Conservation (phyloP, 1,140 invertebrate genomes). For the Brachionus plicatilis region DNA sequence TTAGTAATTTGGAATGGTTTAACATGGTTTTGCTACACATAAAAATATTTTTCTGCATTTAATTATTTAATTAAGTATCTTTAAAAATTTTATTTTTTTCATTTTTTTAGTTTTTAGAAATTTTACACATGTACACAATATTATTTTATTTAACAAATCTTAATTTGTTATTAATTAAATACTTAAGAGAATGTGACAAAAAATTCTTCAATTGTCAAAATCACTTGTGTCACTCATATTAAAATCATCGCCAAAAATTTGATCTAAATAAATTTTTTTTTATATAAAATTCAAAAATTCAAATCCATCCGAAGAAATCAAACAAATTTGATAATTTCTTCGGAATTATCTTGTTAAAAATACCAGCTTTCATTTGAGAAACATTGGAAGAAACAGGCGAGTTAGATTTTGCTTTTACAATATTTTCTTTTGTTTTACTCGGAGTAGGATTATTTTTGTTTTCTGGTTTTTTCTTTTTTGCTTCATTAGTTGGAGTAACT, state of each 20-base stretch:
- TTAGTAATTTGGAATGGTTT: no score
- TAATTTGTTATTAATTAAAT: background rate
- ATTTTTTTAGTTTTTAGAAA: no score
- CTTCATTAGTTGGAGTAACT: constrained; percentile 32
- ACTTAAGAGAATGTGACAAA: background rate
- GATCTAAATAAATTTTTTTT: background rate
- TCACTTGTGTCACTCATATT: constrained; percentile 9
- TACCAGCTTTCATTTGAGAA: constrained; percentile 7
- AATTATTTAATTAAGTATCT: no score
- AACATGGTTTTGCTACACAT: no score
- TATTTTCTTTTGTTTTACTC: background rate
- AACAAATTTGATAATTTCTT: no score
- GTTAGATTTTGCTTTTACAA: background rate
- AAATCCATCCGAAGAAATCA: no score
- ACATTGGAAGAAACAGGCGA: background rate
- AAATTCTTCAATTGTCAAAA: background rate
- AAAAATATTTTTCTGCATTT: no score
- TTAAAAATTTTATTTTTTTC: no score
- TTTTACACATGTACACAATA: no score
- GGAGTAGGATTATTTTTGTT: background rate
- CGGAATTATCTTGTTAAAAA: background rate
- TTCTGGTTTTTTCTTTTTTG: background rate
- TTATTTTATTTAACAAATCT: no score
- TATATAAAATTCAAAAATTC: background rate
- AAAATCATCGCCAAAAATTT: constrained; percentile 24